Percentiles rank a stretch among this genome's conserved stretches.
Conservation (phyloP, 2,113 vertebrate species). For the Anarhynchus alexandrinus region DNA sequence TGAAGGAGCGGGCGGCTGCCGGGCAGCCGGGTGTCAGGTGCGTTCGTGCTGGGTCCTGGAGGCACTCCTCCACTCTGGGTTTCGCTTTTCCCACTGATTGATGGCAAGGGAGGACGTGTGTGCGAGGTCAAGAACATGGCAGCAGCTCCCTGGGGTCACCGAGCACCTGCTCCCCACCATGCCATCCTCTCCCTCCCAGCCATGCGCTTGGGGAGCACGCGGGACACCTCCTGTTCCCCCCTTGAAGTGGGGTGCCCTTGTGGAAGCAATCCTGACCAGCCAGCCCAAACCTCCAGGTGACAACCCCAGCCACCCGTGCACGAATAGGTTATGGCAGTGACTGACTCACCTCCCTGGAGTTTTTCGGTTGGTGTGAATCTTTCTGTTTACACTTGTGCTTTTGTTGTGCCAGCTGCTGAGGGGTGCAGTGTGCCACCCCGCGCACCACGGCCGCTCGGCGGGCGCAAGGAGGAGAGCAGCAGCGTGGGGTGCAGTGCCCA, state of each 20-base stretch:
- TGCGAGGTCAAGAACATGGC: not conserved
- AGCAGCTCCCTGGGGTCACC: not conserved
- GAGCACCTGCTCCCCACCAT: not conserved
- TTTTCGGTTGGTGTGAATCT: not conserved
- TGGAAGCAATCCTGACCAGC: not conserved
- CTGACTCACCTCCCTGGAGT: not conserved
- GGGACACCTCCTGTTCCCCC: not conserved
- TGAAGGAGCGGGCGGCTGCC: not conserved
- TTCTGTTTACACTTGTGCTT: not conserved
- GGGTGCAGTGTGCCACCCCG: not conserved
- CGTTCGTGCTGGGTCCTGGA: accelerated
- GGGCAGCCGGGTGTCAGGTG: not conserved
- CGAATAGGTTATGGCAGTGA: too few relatives aligned
- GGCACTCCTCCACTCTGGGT: not conserved
- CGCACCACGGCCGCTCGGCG: accelerated
- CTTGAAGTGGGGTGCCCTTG: too few relatives aligned
- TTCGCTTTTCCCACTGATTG: not conserved
- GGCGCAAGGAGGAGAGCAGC: not conserved
- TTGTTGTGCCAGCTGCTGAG: not conserved
- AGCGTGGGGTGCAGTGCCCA: not conserved
- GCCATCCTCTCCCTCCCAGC: not conserved
- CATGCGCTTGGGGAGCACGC: accelerated
- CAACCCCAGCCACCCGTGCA: accelerated
- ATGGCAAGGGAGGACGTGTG: not conserved
- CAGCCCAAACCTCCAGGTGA: not conserved